Percentiles rank a stretch among this genome's conserved stretches.
phyloP scores from a whole-genome alignment of 2,888 invertebrate species.

The Perizoma affinitatum region DNA sequence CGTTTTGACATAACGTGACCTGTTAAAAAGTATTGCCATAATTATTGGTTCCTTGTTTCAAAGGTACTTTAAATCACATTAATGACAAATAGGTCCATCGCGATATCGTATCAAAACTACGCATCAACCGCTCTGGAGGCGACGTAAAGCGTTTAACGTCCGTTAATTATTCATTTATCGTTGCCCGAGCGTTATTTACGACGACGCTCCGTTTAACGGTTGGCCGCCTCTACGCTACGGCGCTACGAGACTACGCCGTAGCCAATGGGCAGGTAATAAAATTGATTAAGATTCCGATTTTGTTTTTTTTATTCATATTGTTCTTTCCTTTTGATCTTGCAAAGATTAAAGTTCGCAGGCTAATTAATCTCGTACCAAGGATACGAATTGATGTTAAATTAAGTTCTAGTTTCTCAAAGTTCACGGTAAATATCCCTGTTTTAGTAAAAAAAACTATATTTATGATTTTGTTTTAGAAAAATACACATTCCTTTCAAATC shows the following conservation, averaged over 20 bases:
- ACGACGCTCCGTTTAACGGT: slow-evolving; percentile 55
- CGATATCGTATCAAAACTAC: slow-evolving; percentile 35
- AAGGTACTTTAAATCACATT: background rate
- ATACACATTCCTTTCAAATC: no score
- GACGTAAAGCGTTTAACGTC: slow-evolving; percentile 61
- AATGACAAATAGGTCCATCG: slow-evolving; percentile 19
- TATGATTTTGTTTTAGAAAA: no score
- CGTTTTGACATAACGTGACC: no score
- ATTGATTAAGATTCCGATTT: slow-evolving; percentile 43
- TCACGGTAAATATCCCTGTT: no score
- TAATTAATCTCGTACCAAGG: no score
- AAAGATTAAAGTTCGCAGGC: no score
- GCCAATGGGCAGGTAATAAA: slow-evolving; percentile 46
- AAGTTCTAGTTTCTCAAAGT: no score
- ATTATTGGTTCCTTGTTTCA: background rate
- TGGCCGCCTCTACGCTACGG: slow-evolving; percentile 54
- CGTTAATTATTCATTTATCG: slow-evolving; percentile 75
- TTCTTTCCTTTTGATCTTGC: no score
- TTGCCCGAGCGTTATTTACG: slow-evolving; percentile 57
- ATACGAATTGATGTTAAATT: no score
- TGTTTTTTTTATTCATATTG: background rate
- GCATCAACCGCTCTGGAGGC: slow-evolving; percentile 31
- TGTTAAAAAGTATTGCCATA: no score
- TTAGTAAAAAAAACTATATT: no score
- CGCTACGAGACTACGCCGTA: slow-evolving; percentile 41